These are phyloP conservation scores for Monochamus saltuarius DNA, from an alignment of 1,140 invertebrate genomes.

Conservation along the genomic window DNA sequence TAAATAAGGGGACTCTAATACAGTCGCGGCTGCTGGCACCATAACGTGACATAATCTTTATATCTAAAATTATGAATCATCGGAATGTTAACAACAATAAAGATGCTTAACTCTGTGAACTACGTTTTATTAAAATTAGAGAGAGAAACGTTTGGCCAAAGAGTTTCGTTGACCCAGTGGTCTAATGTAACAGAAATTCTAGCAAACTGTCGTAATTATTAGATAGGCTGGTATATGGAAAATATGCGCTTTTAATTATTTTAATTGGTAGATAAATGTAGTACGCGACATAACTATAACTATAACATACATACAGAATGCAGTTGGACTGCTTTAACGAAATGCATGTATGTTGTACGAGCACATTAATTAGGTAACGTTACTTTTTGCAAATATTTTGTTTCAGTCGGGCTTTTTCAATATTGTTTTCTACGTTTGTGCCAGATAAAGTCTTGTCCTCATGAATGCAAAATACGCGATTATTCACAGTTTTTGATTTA, in stretches of 20 bases:
- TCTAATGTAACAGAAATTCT: constrained; percentile 7
- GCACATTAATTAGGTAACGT: too few species aligned
- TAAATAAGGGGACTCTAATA: too few species aligned
- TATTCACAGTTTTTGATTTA: too few species aligned
- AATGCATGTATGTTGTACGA: too few species aligned
- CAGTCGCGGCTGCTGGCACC: constrained; percentile 3
- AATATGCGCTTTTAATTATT: constrained; percentile 5
- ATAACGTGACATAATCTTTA: constrained; percentile 1
- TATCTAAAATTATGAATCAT: constrained; percentile 13
- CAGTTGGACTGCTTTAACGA: too few species aligned
- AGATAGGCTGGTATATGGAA: neutral
- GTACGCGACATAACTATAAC: neutral
- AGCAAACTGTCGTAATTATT: neutral
- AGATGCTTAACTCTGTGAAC: constrained; percentile 19
- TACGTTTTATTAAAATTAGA: constrained; percentile 21
- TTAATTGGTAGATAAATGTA: constrained; percentile 7
- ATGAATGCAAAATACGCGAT: too few species aligned
- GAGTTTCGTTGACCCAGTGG: constrained; percentile 18
- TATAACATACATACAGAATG: neutral
- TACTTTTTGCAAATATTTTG: too few species aligned
- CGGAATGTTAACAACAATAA: constrained; percentile 21
- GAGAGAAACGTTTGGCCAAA: neutral
- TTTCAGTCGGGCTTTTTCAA: too few species aligned
- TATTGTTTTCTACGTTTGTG: too few species aligned
- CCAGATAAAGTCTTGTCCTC: too few species aligned